Base-by-base conservation (phyloP, 2,113 vertebrate species). In the Hippocampus guttulatus region DNA sequence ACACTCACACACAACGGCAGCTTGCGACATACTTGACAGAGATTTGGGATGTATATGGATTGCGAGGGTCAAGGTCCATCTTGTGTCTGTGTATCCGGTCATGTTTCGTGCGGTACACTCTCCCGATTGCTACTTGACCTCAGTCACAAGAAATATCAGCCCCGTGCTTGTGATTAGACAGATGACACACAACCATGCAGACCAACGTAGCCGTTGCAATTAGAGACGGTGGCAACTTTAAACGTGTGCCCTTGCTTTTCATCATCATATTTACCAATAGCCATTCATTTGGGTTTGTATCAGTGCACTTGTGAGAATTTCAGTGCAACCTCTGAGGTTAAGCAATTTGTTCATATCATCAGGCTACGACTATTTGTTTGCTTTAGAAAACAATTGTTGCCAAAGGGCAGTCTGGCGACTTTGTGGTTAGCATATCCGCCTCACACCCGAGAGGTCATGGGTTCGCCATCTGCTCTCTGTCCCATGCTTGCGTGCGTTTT, bases 21-120 rank as follows among this genome's bases (percentile, higher is more conserved):
- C 57, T 58, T 66, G 33, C 18, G 27, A 64, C 38, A 45, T 70
- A 69, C 60, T 72, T 57, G 66, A 75, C 15, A 33, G 47, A 1
- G n/a, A 45, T 69, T 47, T 64, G 9, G 57, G 30, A 57, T 73
- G 68, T 75, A 70, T 76, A 68, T 58, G 23, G 10, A 61, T 40
- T 41, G 18, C 67, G 52, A 65, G 70, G 65, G 60, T 84, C 60
- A 82, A 83, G 62, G 80, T 75, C 62, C 47, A 63, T 69, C 43
- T 61, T 61, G 27, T 61, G 23, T 60, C 25, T 71, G 30, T 58
- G 70, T 58, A 69, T 25, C 55, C 64, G 68, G 23, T 66, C 55
- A 51, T 67, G 71, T 63, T 51, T 78, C 61, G 20, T 30, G 40
- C 6, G 70, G 38, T 55, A 54, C 62, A 70, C 7, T 69, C 7